Base-by-base conservation (phyloP, 92 coral and sea anemone genomes). In the Chrysogorgia sp. region DNA sequence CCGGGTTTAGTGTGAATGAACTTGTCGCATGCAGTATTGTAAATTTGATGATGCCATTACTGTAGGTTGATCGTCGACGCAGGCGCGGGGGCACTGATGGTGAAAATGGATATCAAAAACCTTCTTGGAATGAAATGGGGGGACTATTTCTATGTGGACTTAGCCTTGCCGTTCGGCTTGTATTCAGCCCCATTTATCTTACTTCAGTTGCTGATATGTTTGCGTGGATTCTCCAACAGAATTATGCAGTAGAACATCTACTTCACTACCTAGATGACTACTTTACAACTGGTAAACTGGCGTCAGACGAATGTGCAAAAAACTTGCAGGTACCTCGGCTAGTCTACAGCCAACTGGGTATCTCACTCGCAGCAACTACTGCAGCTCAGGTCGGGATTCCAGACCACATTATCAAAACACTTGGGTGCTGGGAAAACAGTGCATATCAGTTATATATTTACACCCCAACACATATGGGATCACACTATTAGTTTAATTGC, bases 231-330 rank as follows among this genome's bases (percentile, higher is more conserved):
- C 19, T 45, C 9, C 52, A 45, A 45, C 9, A 45, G 10, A 71
- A 20, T 26, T 48, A 71, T 0, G 15, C 50, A 4, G 41, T 71
- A 28, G 21, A 41, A 28, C 34, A 28, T n/a, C 78, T 71, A 28
- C 50, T 71, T 56, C 78, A 71, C 30, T 71, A 71, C 58, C 13
- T 41, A 9, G 76, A 71, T 21, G 66, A 48, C 40, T 71, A 21
- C 37, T 57, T 40, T 33, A 72, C 79, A 13, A 34, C 30, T 50
- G 79, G 79, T 10, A 31, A 59, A 7, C 23, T 62, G 12, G 67
- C 43, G 31, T 48, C 79, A 31, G 17, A 23, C 23, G 14, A 22
- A 17, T 52, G 68, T 53, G 33, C 35, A 26, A 31, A 10, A 31
- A 48, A 48, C 24, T 45, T 72, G 79, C 32, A 32, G 12, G 23